phyloP scores from a whole-genome alignment of 2,797 vertebrate genomes.

The Sebastes diploproa region DNA sequence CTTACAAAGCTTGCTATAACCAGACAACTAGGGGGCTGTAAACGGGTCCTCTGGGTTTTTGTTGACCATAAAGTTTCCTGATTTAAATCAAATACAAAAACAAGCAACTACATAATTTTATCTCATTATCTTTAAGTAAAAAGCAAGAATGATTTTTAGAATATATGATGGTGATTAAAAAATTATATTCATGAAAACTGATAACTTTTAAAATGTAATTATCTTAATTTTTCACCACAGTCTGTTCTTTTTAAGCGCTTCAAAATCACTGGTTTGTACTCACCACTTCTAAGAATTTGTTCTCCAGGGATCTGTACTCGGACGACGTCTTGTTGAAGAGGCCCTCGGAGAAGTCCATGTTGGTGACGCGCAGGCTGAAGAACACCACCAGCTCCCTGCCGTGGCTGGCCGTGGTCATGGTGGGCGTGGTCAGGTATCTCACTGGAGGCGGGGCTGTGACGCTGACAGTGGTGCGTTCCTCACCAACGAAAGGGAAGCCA shows the following conservation, averaged over 20 bases:
- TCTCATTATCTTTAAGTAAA: too few species aligned
- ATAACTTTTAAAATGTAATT: background rate
- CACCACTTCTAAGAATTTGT: constrained; percentile 88
- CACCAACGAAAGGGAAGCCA: constrained; percentile 40
- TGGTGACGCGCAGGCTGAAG: constrained; percentile 92
- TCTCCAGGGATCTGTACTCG: constrained; percentile 89
- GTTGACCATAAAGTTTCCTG: too few species aligned
- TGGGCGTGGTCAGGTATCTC: constrained; percentile 84
- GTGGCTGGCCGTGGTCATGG: constrained; percentile 79
- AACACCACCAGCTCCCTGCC: constrained; percentile 91
- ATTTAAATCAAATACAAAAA: too few species aligned
- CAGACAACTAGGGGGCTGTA: too few species aligned
- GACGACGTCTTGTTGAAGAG: constrained; percentile 92
- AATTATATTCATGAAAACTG: too few species aligned
- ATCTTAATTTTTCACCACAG: background rate
- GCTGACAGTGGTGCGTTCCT: constrained; percentile 24
- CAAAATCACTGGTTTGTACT: constrained; percentile 56
- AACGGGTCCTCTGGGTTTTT: too few species aligned
- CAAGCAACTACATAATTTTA: too few species aligned
- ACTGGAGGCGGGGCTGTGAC: constrained; percentile 67
- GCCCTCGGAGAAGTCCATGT: constrained; percentile 90
- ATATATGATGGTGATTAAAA: too few species aligned
- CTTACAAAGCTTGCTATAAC: fast-evolving
- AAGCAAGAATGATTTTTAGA: too few species aligned
- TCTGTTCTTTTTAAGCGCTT: background rate